Percentiles rank a stretch among this genome's conserved stretches.
Evolutionary conservation across 2,797 vertebrate species (phyloP).

Genomic region (Neostethus bicornis): DNA sequence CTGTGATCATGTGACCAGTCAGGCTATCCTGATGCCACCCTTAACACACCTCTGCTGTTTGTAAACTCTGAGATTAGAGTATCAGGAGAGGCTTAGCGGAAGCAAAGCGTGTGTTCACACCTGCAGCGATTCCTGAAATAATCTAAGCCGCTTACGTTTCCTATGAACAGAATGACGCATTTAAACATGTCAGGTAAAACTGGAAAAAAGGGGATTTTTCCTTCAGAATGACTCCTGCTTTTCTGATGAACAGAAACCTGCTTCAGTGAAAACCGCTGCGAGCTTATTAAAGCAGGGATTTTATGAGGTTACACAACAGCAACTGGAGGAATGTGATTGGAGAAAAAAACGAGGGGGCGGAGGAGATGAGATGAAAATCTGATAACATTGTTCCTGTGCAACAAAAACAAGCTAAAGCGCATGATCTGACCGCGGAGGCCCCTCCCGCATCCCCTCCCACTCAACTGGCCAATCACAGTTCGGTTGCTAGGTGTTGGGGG

Average conservation of each 20-base stretch:
- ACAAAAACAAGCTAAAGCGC: conserved; percentile 72
- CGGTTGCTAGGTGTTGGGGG: conserved; percentile 80
- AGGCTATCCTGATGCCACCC: conserved; percentile 53
- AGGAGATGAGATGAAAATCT: conserved; percentile 52
- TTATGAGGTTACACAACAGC: conserved; percentile 29
- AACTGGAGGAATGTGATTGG: conserved; percentile 35
- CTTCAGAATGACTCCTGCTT: conserved; percentile 32
- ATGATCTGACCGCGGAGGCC: conserved; percentile 53
- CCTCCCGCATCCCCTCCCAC: conserved; percentile 69
- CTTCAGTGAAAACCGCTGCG: conserved; percentile 4
- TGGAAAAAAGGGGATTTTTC: conserved; percentile 22
- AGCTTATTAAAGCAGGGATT: neutral
- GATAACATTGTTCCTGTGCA: conserved; percentile 67
- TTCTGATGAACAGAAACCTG: conserved; percentile 5
- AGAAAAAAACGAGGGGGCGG: neutral
- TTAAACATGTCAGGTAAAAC: conserved; percentile 5
- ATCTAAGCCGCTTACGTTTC: conserved; percentile 10
- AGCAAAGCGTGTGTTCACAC: conserved; percentile 28
- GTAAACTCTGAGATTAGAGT: conserved; percentile 54
- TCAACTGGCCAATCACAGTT: conserved; percentile 71
- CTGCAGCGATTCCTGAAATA: conserved; percentile 6
- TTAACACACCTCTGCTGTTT: conserved; percentile 46
- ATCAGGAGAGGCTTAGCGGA: conserved; percentile 42
- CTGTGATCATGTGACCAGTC: conserved; percentile 73
- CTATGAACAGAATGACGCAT: no score